Evolutionary conservation across 2,888 invertebrate species (phyloP), one percentile per base, ranked within the genome.

Genomic region (Sinotaia quadrata): DNA sequence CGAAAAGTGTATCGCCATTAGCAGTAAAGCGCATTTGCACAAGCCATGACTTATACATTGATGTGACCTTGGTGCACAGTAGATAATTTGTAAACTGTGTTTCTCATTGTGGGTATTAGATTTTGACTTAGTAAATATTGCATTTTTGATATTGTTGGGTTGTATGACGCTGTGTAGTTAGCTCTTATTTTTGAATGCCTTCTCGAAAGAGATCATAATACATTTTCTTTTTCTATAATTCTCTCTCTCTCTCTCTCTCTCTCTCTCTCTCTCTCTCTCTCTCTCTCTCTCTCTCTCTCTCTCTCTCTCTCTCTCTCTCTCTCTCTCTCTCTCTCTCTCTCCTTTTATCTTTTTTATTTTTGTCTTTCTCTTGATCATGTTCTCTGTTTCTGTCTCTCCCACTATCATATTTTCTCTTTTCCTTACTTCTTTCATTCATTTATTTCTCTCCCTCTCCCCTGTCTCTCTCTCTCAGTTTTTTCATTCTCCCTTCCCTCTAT

Each of bases 271-370:
- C 56, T 56, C 31, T 56, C 56, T 31, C 24, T 31, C 29, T 29
- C 31, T 56, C 18, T 31, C 31, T 56, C 33, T 24, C 33, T 56
- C 56, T 56, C 31, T 56, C 29, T 8, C 29, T 18, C 31, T 31
- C 29, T 3, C 18, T 31, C 12, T 15, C n/a, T 33, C 29, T 31
- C 29, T 31, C 4, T 12, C 7, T 44, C 51, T 60, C 4, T 61
- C 31, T 67, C 24, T 67, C 29, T 56, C 5, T 56, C 56, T 56
- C 31, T 56, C 31, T 31, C 31, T 47, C 47, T 47, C n/a, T 47
- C 47, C 15, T 12, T 47, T 18, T 12, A 4, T 47, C 15, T 47
- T 47, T n/a, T 56, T 15, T 31, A n/a, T 56, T n/a, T 24, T n/a
- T 56, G 33, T 56, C 31, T 56, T 15, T 8, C 29, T 18, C 31